These are phyloP conservation scores for Euura saliciscinereae DNA, from an alignment of 1,140 invertebrate species.

Conservation along the genomic window DNA sequence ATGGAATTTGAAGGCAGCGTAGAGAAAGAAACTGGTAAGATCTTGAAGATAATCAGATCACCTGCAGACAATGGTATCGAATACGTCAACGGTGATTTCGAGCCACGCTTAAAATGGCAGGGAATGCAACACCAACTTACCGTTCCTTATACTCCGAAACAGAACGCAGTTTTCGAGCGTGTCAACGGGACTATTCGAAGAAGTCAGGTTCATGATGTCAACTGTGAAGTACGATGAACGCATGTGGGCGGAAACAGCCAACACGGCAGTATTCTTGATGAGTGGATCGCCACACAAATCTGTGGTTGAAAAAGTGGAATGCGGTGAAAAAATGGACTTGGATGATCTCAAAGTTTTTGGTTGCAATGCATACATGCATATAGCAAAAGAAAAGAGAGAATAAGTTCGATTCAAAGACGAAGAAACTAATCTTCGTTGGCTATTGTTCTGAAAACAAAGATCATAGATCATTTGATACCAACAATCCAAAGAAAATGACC, in stretches of 20 bases:
- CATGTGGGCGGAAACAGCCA: conserved; percentile 32
- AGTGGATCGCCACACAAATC: conserved; percentile 33
- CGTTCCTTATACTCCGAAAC: conserved; percentile 42
- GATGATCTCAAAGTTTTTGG: conserved; percentile 49
- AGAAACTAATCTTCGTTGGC: conserved; percentile 29
- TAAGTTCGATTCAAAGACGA: conserved; percentile 29
- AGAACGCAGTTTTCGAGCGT: conserved; percentile 54
- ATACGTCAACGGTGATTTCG: conserved; percentile 40
- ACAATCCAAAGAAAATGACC: conserved; percentile 7
- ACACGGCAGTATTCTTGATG: conserved; percentile 40
- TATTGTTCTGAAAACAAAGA: conserved; percentile 25
- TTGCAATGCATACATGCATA: conserved; percentile 37
- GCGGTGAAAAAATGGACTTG: conserved; percentile 35
- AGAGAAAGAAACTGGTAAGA: conserved; percentile 31
- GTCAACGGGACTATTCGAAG: conserved; percentile 42
- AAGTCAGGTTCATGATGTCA: not conserved
- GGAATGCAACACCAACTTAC: conserved; percentile 40
- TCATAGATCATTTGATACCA: conserved; percentile 25
- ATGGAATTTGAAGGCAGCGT: conserved; percentile 40
- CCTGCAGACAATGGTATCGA: conserved; percentile 51
- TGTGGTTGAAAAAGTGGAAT: conserved; percentile 40
- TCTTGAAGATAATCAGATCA: conserved; percentile 25
- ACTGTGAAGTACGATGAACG: not conserved
- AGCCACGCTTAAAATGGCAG: conserved; percentile 32
- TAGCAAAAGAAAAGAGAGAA: conserved; percentile 31